Conservation (phyloP, 2,888 invertebrate species). For the Eubasilissa splendida region DNA sequence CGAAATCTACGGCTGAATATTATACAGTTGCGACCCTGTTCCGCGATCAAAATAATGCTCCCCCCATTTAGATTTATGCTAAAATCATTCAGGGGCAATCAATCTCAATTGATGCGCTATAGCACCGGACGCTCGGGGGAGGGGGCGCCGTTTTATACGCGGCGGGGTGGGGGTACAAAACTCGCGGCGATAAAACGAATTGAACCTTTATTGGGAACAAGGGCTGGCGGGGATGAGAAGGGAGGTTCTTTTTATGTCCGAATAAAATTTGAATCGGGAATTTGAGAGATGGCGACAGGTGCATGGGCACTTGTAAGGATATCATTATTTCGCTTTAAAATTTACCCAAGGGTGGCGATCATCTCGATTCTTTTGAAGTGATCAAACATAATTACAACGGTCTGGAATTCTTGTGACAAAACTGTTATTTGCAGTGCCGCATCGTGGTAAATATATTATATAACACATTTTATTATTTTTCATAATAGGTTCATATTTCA, state of each 20-base stretch:
- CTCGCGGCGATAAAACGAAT: constrained; percentile 51
- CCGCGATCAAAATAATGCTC: constrained; percentile 49
- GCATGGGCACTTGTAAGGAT: constrained; percentile 20
- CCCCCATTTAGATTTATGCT: constrained; percentile 56
- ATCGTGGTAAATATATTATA: too few relatives aligned
- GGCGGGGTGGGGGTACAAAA: constrained; percentile 3
- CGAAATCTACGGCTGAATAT: too few relatives aligned
- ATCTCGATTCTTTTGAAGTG: too few relatives aligned
- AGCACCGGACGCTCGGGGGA: constrained; percentile 19
- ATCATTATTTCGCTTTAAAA: neutral
- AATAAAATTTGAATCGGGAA: constrained; percentile 32
- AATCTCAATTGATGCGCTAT: constrained; percentile 57
- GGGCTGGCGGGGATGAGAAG: neutral
- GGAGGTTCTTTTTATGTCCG: constrained; percentile 26
- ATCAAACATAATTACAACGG: too few relatives aligned
- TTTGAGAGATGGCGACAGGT: constrained; percentile 28
- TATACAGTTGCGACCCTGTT: constrained; percentile 1
- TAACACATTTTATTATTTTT: too few relatives aligned
- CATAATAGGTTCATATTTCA: too few relatives aligned
- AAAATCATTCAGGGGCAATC: constrained; percentile 58
- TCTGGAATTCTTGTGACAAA: too few relatives aligned
- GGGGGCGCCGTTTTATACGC: constrained; percentile 10
- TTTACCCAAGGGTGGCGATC: too few relatives aligned
- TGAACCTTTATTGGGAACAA: constrained; percentile 51
- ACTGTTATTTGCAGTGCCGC: too few relatives aligned